Evolutionary conservation across 2,888 invertebrate species (phyloP), one percentile per base, ranked within the genome.

Genomic region (Oegoconia quadripuncta): DNA sequence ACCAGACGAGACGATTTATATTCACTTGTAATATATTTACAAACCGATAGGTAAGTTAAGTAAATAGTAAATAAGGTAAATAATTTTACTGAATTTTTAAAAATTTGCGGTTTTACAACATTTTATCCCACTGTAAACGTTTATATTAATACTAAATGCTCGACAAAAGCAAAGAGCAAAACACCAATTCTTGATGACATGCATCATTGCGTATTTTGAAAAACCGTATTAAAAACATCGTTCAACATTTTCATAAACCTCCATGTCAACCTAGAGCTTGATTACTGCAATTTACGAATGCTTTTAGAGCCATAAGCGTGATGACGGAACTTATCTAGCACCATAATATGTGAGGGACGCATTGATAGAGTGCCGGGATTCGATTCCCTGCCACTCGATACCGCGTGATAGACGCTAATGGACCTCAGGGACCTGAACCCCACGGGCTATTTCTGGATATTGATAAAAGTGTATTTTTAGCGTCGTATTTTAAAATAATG

Each of bases 351-450:
- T 60, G 55, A 46, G 59, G 48, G 64, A 58, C 57, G 55, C 59
- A 59, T 71, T 63, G 73, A 75, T 68, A 64, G 55, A 54, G 60
- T 70, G 75, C 74, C 74, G 64, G 42, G 60, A 62, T 66, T 64
- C 66, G 71, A 73, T 63, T 71, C 60, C 52, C 57, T 59, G 54
- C 59, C 55, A 52, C 50, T 52, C 49, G 48, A 75, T 77, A 74
- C 52, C 51, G 46, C 39, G 55, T 73, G 79, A 81, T 77, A 71
- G 62, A 70, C 66, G 75, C 80, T 84, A 84, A 84, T 83, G 83
- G 82, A 81, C 54, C 54, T 54, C 59, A 66, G 67, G 68, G 67
- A 44, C 40, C 50, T 44, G 26, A 42, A 48, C 51, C 51, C 47
- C 46, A 47, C 51, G 51, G 51, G 52, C 50, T 55, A 58, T 54